Percentiles rank a stretch among this genome's conserved stretches.
Evolutionary conservation across 2,797 vertebrate species (phyloP).

Genomic region (Microhierax caerulescens): DNA sequence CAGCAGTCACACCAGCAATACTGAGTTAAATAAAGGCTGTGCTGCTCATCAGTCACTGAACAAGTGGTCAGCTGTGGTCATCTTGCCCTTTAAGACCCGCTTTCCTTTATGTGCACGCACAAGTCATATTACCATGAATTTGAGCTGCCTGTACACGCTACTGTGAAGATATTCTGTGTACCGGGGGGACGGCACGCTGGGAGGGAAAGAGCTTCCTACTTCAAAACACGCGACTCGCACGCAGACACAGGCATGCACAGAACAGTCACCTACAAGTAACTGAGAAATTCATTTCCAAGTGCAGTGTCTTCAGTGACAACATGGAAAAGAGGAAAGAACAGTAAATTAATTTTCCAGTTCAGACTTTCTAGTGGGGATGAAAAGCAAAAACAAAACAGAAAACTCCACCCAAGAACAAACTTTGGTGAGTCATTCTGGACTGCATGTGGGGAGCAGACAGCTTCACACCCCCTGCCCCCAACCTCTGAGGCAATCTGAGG

Average conservation of each 20-base stretch:
- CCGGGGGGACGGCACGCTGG: background rate
- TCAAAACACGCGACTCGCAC: background rate
- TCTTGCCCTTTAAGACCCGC: background rate
- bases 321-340: background rate
- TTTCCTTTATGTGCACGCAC: background rate
- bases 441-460: too few relatives aligned
- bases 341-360: background rate
- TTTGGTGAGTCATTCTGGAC: too few relatives aligned
- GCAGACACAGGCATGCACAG: accelerated
- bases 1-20: background rate
- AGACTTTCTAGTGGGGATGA: background rate
- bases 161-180: background rate
- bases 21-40: background rate
- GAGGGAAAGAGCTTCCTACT: background rate
- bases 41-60: background rate
- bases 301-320: background rate
- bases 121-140: too few relatives aligned
- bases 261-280: background rate
- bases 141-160: background rate
- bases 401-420: background rate
- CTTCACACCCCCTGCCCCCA: background rate
- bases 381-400: background rate
- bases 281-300: background rate
- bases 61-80: background rate
- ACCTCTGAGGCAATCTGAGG: too few relatives aligned